Conservation (phyloP, 2,888 invertebrate genomes). For the Machimus rusticus region DNA sequence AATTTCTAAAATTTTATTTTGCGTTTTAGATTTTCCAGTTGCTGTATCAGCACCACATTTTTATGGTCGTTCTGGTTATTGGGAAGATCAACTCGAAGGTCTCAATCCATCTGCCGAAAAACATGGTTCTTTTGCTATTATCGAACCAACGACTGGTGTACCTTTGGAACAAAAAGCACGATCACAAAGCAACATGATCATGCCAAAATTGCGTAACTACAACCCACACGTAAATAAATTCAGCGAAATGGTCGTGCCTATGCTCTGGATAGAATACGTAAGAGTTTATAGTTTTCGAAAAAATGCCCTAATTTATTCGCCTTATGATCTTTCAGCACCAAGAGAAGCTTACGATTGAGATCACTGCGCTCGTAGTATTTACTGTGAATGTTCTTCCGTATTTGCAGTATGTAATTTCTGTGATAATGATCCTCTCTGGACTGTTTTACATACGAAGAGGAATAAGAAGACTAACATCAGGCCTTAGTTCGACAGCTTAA, state of each 20-base stretch:
- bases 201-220: slow-evolving; percentile 67
- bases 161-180: slow-evolving; percentile 70
- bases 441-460: slow-evolving; percentile 33
- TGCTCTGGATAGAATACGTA: slow-evolving; percentile 77
- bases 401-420: slow-evolving; percentile 56
- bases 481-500: background rate
- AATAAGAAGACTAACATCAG: slow-evolving; percentile 21
- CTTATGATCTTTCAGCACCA: slow-evolving; percentile 65
- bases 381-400: slow-evolving; percentile 66
- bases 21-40: slow-evolving; percentile 70
- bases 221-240: slow-evolving; percentile 64
- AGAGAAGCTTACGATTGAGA: slow-evolving; percentile 66
- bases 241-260: slow-evolving; percentile 68
- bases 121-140: slow-evolving; percentile 71
- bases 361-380: slow-evolving; percentile 64
- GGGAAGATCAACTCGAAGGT: slow-evolving; percentile 68
- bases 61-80: slow-evolving; percentile 60
- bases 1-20: background rate
- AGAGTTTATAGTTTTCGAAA: slow-evolving; percentile 56
- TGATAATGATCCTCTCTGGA: slow-evolving; percentile 47
- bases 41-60: slow-evolving; percentile 77
- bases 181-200: slow-evolving; percentile 71
- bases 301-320: background rate
- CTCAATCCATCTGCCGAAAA: slow-evolving; percentile 67
- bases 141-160: slow-evolving; percentile 75